These are phyloP conservation scores for Mirza zaza DNA, from an alignment of 2,113 vertebrate species.

Conservation along the genomic window DNA sequence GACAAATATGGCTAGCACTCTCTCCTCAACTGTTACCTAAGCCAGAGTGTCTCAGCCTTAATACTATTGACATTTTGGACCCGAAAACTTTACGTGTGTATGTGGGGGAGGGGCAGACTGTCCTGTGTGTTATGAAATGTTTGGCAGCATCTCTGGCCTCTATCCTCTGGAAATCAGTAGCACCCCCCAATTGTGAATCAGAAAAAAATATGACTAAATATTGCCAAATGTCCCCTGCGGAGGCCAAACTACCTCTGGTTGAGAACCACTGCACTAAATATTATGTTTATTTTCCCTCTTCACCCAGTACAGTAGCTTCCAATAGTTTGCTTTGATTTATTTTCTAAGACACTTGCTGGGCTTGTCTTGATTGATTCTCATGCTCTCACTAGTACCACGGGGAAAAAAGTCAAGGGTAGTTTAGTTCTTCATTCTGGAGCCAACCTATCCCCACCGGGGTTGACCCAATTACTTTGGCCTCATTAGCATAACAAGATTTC, in stretches of 20 bases:
- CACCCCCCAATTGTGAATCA: fast-evolving
- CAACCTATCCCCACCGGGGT: not conserved
- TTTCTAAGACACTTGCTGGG: not conserved
- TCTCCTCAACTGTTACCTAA: not conserved
- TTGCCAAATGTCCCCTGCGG: not conserved
- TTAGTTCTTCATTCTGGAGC: not conserved
- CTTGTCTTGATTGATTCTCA: not conserved
- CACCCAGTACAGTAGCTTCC: not conserved
- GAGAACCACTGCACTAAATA: not conserved
- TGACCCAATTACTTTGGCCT: not conserved
- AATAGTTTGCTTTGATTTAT: not conserved
- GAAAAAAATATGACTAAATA: not conserved
- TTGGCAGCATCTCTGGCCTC: not conserved
- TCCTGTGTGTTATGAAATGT: not conserved
- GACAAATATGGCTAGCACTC: not conserved
- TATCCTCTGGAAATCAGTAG: not conserved
- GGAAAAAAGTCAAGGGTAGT: not conserved
- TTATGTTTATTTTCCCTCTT: not conserved
- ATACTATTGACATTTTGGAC: not conserved
- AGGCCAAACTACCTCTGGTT: too few relatives aligned
- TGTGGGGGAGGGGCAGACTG: fast-evolving
- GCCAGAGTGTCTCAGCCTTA: not conserved
- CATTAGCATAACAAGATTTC: not conserved
- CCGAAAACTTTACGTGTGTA: not conserved
- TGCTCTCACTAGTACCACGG: not conserved